Base-by-base conservation (phyloP, 2,113 vertebrate species). In the Gorsachius goisagi region DNA sequence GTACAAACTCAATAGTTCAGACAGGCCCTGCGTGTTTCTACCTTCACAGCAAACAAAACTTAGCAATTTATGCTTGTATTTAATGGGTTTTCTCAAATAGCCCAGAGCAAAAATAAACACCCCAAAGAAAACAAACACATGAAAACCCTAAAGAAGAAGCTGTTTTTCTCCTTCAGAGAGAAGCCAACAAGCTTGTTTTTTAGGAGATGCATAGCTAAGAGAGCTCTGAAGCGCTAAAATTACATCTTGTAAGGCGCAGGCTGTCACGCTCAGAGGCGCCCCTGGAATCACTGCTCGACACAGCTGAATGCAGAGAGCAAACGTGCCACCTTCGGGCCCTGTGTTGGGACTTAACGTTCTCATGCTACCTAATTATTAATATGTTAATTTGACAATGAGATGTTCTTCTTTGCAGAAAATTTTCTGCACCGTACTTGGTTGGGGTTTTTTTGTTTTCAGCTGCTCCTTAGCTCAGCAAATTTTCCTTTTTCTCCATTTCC, bases 351-450 rank as follows among this genome's bases (percentile, higher is more conserved):
- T 30, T 16, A 1, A 7, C 16, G 20, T 88, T 93, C 95, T 67
- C 58, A 1, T 49, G 49, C 84, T 76, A 86, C 33, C 93, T 93
- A 92, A 95, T 96, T 95, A 92, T 82, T 90, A 85, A 79, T 92
- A 93, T 92, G 96, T 85, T 95, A 94, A 97, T 97, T 96, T 82
- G 94, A 94, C 92, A 67, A 73, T 0, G 12, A 77, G 95, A 35
- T 28, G 58, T 85, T 90, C 73, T 20, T 67, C 67, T 76, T 78
- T 1, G 56, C 4, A 33, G 76, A 20, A 39, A 3, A 9, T 44
- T 60, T 44, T 73, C 84, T 4, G 50, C 1, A 0, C 19, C 2
- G 2, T 4, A 17, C 84, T 88, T 32, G 88, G 78, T 17, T 9
- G 37, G 37, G 37, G n/a, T 45, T 39, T 41, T 41, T 41, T 74